Conservation (phyloP, 2,797 vertebrate genomes). For the Phoebastria nigripes region DNA sequence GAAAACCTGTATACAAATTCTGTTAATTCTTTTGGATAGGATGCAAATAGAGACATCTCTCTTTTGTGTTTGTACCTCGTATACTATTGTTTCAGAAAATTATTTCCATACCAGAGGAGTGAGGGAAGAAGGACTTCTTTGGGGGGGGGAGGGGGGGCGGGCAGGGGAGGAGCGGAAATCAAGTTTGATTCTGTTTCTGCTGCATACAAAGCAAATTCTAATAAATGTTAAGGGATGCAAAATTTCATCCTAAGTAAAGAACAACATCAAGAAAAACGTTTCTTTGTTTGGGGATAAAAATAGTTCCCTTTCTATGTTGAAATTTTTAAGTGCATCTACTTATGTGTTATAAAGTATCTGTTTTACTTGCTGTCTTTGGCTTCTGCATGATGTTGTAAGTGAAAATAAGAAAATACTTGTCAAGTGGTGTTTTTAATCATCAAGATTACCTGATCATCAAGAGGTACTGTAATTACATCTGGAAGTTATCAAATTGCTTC, state of each 20-base stretch:
- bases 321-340: neutral
- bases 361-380: neutral
- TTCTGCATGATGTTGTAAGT: neutral
- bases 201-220: neutral
- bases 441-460: neutral
- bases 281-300: neutral
- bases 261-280: neutral
- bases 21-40: neutral
- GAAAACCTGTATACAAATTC: neutral
- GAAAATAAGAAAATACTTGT: slow-evolving; percentile 22
- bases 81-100: neutral
- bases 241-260: neutral
- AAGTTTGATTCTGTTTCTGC: neutral
- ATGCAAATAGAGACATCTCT: neutral
- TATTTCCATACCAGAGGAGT: neutral
- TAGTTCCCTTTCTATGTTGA: neutral
- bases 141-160: too few relatives aligned
- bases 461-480: neutral
- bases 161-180: too few relatives aligned
- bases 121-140: neutral
- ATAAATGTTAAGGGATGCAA: neutral
- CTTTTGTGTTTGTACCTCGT: neutral
- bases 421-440: neutral
- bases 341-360: neutral
- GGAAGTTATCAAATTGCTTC: slow-evolving; percentile 1